Evolutionary conservation across 2,888 invertebrate genomes (phyloP).

Genomic region (Agriopis leucophaearia): DNA sequence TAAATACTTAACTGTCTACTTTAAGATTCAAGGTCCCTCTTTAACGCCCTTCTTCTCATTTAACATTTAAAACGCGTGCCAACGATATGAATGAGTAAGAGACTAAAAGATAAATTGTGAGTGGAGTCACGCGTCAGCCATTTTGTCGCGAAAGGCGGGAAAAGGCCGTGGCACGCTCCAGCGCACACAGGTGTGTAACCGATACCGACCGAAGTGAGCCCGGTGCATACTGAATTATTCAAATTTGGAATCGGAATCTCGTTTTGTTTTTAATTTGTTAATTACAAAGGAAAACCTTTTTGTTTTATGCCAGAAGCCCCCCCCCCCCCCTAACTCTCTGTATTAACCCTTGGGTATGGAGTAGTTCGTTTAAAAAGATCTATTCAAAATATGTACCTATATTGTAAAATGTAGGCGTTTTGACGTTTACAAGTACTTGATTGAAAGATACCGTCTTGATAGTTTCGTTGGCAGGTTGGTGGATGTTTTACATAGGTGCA

Average conservation of each 20-base stretch:
- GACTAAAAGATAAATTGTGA: constrained; percentile 56
- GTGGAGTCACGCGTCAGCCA: constrained; percentile 78
- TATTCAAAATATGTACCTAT: too few species aligned
- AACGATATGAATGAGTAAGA: constrained; percentile 60
- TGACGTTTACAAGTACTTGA: too few species aligned
- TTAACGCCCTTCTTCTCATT: constrained; percentile 15
- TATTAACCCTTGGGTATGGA: too few species aligned
- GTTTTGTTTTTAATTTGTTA: constrained; percentile 35
- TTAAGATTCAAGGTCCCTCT: constrained; percentile 6
- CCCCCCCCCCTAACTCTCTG: too few species aligned
- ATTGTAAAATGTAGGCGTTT: too few species aligned
- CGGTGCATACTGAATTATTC: constrained; percentile 55
- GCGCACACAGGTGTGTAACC: constrained; percentile 70
- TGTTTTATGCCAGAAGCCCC: too few species aligned
- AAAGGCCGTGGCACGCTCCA: constrained; percentile 67
- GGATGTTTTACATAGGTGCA: too few species aligned
- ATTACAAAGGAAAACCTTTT: neutral
- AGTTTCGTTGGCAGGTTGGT: too few species aligned
- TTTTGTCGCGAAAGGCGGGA: constrained; percentile 77
- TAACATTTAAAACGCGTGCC: constrained; percentile 38
- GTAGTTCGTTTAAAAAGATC: too few species aligned
- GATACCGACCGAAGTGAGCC: constrained; percentile 64
- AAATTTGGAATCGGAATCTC: constrained; percentile 41
- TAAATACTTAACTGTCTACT: neutral
- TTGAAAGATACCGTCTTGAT: too few species aligned